Evolutionary conservation across 2,888 invertebrate species (phyloP), one percentile per base, ranked within the genome.

Genomic region (Actias luna): DNA sequence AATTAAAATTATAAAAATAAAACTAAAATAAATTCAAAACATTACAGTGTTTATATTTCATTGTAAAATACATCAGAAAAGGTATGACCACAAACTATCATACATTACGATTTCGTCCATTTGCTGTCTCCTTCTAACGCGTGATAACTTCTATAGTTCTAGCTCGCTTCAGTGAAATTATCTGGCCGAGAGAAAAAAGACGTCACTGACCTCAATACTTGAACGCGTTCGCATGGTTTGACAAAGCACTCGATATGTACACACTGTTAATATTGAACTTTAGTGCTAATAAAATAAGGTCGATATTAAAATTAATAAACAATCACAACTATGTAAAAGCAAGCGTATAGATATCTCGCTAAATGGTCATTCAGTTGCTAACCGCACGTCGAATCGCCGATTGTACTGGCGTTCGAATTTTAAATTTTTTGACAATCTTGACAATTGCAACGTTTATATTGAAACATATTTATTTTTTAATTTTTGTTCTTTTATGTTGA

Each of bases 151-250:
- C 72, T 2, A 73, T 76, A 67, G 64, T 36, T 67, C 69, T 55
- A 74, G 66, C 85, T 85, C 87, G 65, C 71, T 86, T 83, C 74
- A 75, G 80, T 84, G 75, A 82, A 86, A 82, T 87, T 83, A 79
- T 83, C 80, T 76, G 77, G 67, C 67, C 72, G 74, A n/a, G 79
- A 81, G 74, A 85, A 89, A 89, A 89, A 88, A 85, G 86, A 86
- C 89, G 92, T 89, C 90, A 87, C 80, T 91, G 92, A 91, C 91
- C 92, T 89, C 88, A 88, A 88, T 90, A 84, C 70, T 66, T 55
- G 73, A 71, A 59, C 58, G 31, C 64, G 60, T 60, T 58, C 50
- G 61, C 62, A 67, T 72, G 75, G 66, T 75, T 70, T 63, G 76
- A 79, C 76, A 76, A 67, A 67, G 79, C 78, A 42, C 50, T 62